Conservation (phyloP, 2,888 invertebrate genomes). For the Meliscaeva auricollis region DNA sequence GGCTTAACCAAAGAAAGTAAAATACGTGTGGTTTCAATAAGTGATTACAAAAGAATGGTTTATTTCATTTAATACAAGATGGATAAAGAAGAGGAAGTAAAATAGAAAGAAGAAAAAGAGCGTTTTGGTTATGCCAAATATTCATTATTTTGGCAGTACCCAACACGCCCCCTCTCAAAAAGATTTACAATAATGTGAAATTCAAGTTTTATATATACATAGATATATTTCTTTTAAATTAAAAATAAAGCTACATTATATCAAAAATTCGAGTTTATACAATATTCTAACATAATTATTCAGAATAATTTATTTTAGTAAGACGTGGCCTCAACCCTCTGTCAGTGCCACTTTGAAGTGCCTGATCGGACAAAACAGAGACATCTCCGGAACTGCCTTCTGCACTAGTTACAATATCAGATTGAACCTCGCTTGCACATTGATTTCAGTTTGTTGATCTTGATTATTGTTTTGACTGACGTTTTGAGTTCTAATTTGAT, state of each 20-base stretch:
- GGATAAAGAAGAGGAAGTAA: slow-evolving; percentile 1
- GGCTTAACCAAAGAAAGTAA: background rate
- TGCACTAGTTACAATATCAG: background rate
- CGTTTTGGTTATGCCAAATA: background rate
- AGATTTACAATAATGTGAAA: background rate
- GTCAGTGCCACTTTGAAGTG: background rate
- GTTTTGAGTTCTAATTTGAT: slow-evolving; percentile 25
- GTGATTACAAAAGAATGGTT: slow-evolving; percentile 1
- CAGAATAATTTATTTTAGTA: background rate
- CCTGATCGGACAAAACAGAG: slow-evolving; percentile 3
- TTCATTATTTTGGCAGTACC: background rate
- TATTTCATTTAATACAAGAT: background rate
- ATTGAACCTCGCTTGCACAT: background rate
- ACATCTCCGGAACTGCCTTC: slow-evolving; percentile 1
- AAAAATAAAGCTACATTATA: slow-evolving; percentile 11
- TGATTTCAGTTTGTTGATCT: slow-evolving; percentile 2
- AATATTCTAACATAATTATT: slow-evolving; percentile 1
- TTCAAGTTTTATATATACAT: slow-evolving; percentile 12
- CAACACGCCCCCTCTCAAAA: slow-evolving; percentile 2
- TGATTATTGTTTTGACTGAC: background rate
- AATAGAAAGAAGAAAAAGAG: background rate
- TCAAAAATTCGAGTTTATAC: slow-evolving; percentile 2
- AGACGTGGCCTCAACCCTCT: slow-evolving; percentile 14
- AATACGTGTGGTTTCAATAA: slow-evolving; percentile 1
- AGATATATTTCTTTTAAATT: slow-evolving; percentile 9